Evolutionary conservation across 2,113 vertebrate species (phyloP).

Genomic region (Xyrauchen texanus): DNA sequence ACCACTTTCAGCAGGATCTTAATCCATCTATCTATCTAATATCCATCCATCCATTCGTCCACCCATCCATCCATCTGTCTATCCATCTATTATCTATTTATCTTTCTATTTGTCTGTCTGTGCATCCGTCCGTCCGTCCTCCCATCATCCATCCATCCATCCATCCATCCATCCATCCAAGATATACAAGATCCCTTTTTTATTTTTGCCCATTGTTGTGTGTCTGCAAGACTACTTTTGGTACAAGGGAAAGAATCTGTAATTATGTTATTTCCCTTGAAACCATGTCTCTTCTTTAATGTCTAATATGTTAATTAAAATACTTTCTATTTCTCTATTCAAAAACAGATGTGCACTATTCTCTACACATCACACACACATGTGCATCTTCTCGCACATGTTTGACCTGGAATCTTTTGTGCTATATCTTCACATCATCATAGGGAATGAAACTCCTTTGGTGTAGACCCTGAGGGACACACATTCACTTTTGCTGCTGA

Average conservation of each 20-base stretch:
- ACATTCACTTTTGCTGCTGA: slow-evolving; percentile 14
- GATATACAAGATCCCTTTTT: too few species aligned
- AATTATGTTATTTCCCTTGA: slow-evolving; percentile 16
- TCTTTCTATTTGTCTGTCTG: too few species aligned
- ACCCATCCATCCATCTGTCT: too few species aligned
- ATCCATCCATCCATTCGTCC: too few species aligned
- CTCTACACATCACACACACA: not conserved
- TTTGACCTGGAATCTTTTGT: slow-evolving; percentile 7
- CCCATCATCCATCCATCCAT: too few species aligned
- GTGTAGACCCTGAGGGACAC: slow-evolving; percentile 13
- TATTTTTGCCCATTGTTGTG: too few species aligned
- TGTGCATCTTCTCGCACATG: not conserved
- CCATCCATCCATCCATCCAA: too few species aligned
- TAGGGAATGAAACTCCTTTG: slow-evolving; percentile 17
- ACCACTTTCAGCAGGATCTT: too few species aligned
- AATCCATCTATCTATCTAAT: too few species aligned
- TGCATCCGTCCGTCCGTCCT: too few species aligned
- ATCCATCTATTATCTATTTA: too few species aligned
- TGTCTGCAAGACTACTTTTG: not conserved
- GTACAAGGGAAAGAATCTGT: not conserved
- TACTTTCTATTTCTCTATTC: not conserved
- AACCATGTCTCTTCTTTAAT: slow-evolving; percentile 7
- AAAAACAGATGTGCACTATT: slow-evolving; percentile 1
- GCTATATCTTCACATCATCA: slow-evolving; percentile 12
- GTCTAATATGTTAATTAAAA: slow-evolving; percentile 25